Evolutionary conservation across 2,113 vertebrate genomes (phyloP).

Genomic region (Bufo gargarizans): DNA sequence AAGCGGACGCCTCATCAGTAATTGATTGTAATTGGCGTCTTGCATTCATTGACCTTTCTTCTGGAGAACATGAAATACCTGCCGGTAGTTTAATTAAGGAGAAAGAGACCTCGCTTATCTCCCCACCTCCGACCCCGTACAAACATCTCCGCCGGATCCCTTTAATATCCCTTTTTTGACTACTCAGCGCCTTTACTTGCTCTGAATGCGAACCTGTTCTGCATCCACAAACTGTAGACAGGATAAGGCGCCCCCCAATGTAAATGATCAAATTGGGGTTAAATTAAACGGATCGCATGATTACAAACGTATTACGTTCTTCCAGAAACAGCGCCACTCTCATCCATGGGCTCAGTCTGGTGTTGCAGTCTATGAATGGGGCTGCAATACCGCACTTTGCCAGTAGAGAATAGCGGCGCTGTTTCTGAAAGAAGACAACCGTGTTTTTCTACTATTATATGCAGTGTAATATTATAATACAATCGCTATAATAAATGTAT

Average conservation of each 20-base stretch:
- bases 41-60: slow-evolving; percentile 46
- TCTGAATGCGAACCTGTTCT: neutral
- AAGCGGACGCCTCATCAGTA: slow-evolving; percentile 20
- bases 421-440: neutral
- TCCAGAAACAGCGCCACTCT: no score
- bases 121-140: slow-evolving; percentile 31
- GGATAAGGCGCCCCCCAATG: neutral
- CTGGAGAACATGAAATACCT: slow-evolving; percentile 36
- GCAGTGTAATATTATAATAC: neutral
- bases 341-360: neutral
- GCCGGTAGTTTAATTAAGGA: slow-evolving; percentile 43
- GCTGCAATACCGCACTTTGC: no score
- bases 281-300: no score
- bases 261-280: neutral
- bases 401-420: no score
- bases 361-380: neutral
- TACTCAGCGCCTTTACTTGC: slow-evolving; percentile 15
- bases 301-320: no score
- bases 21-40: slow-evolving; percentile 53
- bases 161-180: slow-evolving; percentile 34
- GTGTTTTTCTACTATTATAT: neutral
- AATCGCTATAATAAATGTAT: neutral
- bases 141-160: slow-evolving; percentile 27
- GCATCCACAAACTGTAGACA: neutral
- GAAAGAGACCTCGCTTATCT: slow-evolving; percentile 15